Conservation (phyloP, 2,113 vertebrate genomes). For the Caranx ignobilis region DNA sequence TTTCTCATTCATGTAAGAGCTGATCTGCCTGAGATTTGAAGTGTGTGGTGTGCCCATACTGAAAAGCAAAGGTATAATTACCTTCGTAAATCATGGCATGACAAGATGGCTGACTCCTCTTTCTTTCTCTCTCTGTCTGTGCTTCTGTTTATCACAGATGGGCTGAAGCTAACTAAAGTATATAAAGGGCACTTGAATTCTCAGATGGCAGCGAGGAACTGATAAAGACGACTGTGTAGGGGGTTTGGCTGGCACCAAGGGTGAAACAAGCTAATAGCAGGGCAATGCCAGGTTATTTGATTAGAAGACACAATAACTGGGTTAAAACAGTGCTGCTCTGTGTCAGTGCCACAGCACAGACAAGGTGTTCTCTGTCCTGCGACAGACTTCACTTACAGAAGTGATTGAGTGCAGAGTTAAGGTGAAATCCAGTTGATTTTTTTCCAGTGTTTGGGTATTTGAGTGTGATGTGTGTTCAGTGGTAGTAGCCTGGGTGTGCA, state of each 20-base stretch:
- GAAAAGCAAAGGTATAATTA: slow-evolving; percentile 71
- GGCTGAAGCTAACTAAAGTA: not conserved
- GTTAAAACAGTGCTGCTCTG: slow-evolving; percentile 39
- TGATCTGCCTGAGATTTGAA: slow-evolving; percentile 15
- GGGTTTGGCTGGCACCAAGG: not conserved
- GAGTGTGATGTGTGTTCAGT: not conserved
- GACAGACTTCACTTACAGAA: slow-evolving; percentile 21
- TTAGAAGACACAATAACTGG: slow-evolving; percentile 32
- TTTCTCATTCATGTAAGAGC: slow-evolving; percentile 42
- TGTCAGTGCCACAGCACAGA: slow-evolving; percentile 40
- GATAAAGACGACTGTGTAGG: not conserved
- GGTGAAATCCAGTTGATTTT: slow-evolving; percentile 27
- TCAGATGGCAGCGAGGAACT: slow-evolving; percentile 7
- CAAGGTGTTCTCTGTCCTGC: slow-evolving; percentile 40
- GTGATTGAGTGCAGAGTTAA: slow-evolving; percentile 28
- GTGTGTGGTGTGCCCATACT: slow-evolving; percentile 37
- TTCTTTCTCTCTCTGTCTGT: slow-evolving; percentile 25
- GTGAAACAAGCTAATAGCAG: slow-evolving; percentile 32
- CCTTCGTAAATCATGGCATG: slow-evolving; percentile 56
- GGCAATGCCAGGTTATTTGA: slow-evolving; percentile 45
- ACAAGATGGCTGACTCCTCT: slow-evolving; percentile 38
- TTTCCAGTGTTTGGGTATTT: slow-evolving; percentile 25
- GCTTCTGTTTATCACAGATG: slow-evolving; percentile 2
- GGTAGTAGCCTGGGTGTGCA: slow-evolving; percentile 18
- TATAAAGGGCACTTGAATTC: not conserved